Evolutionary conservation across 2,888 invertebrate species (phyloP).

Genomic region (Brenthis ino): DNA sequence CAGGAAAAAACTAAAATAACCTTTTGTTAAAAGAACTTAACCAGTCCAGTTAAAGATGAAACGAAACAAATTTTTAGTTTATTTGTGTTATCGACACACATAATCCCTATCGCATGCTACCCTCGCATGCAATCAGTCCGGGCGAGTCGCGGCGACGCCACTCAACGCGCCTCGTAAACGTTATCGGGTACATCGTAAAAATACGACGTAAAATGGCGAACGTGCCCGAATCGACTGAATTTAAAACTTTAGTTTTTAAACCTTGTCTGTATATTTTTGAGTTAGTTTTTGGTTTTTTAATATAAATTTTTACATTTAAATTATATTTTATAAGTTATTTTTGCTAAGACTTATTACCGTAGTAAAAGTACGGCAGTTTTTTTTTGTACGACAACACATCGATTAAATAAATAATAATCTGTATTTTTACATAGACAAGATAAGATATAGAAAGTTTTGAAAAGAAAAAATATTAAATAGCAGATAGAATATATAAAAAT

Average conservation of each 20-base stretch:
- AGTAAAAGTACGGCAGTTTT: too few relatives aligned
- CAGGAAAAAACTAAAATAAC: too few relatives aligned
- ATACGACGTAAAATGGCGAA: conserved; percentile 75
- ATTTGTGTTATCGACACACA: conserved; percentile 14
- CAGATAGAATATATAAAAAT: too few relatives aligned
- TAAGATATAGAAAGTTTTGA: too few relatives aligned
- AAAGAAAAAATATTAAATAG: too few relatives aligned
- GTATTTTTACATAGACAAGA: too few relatives aligned
- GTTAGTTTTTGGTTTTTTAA: background rate
- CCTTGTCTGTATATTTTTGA: conserved; percentile 9
- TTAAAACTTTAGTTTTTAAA: conserved; percentile 28
- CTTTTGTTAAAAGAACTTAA: too few relatives aligned
- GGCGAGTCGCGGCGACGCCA: conserved; percentile 77
- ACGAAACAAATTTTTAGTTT: too few relatives aligned
- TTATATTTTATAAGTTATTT: background rate
- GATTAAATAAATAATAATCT: too few relatives aligned
- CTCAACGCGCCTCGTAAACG: conserved; percentile 79
- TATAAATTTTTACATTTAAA: background rate
- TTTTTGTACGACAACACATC: too few relatives aligned
- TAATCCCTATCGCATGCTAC: conserved; percentile 38
- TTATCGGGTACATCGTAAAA: conserved; percentile 80
- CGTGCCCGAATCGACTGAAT: conserved; percentile 47
- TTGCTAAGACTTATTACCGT: too few relatives aligned
- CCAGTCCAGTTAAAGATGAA: too few relatives aligned
- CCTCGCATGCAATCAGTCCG: conserved; percentile 74